These are phyloP conservation scores for Volucella zonaria DNA, from an alignment of 2,888 invertebrate species.

Conservation along the genomic window DNA sequence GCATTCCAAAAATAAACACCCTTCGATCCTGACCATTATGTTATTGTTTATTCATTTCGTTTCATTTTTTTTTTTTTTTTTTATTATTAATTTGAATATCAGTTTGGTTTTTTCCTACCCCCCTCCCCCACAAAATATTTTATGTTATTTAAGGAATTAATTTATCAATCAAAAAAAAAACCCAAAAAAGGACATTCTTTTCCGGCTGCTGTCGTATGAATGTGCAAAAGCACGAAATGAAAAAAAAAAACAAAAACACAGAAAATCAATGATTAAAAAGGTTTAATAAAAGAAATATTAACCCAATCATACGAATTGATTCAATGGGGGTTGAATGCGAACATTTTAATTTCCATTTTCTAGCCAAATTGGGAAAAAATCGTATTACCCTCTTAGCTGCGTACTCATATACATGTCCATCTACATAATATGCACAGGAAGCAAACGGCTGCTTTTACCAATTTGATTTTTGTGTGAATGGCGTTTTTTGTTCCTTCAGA, in stretches of 20 bases:
- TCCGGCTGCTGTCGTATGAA: not conserved
- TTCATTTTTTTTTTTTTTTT: not conserved
- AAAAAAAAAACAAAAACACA: too few species aligned
- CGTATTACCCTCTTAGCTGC: not conserved
- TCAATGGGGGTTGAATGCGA: not conserved
- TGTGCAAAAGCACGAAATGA: not conserved
- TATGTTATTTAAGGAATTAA: not conserved
- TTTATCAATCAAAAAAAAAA: not conserved
- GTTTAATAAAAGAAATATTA: conserved; percentile 22
- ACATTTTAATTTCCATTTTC: conserved; percentile 48
- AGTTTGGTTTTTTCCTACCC: not conserved
- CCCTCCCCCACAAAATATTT: not conserved
- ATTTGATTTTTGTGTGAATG: too few species aligned
- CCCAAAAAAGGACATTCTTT: conserved; percentile 13
- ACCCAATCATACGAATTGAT: conserved; percentile 23
- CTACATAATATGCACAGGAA: too few species aligned
- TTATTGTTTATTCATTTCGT: not conserved
- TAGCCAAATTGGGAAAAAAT: not conserved
- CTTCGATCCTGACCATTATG: not conserved
- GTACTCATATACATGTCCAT: too few species aligned
- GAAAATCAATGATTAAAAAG: not conserved
- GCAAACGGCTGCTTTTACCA: too few species aligned
- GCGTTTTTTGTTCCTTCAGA: too few species aligned
- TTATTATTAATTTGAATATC: conserved; percentile 15
- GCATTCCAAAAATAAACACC: not conserved